Conservation (phyloP, 1,140 invertebrate species). For the Pollicipes pollicipes region DNA sequence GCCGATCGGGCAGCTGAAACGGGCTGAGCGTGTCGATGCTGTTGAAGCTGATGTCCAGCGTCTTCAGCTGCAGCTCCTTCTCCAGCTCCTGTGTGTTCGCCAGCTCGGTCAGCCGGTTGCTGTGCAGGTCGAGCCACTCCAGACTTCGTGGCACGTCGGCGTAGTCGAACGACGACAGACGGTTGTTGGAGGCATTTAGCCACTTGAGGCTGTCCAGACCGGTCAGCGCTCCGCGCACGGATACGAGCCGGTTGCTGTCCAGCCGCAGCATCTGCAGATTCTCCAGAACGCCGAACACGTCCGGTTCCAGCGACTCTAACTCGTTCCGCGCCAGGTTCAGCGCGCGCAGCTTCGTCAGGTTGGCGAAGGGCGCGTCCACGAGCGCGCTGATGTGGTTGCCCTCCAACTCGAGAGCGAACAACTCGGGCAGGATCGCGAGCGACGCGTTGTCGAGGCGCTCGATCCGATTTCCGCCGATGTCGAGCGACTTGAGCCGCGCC, state of each 20-base stretch:
- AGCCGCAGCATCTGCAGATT: conserved; percentile 63
- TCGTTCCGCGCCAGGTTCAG: conserved; percentile 73
- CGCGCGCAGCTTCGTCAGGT: conserved; percentile 59
- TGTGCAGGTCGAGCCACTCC: conserved; percentile 75
- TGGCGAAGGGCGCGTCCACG: conserved; percentile 50
- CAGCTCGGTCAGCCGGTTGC: conserved; percentile 65
- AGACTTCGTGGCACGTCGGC: conserved; percentile 67
- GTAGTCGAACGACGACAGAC: conserved; percentile 73
- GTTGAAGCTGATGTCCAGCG: conserved; percentile 71
- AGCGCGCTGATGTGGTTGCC: conserved; percentile 50
- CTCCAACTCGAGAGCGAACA: conserved; percentile 63
- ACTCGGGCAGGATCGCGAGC: conserved; percentile 60
- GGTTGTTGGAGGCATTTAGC: conserved; percentile 76
- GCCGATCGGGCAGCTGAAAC: conserved; percentile 67
- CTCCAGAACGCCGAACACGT: conserved; percentile 48
- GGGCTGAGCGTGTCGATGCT: conserved; percentile 56
- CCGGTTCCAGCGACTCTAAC: conserved; percentile 58
- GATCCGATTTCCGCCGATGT: conserved; percentile 73
- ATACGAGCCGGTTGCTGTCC: conserved; percentile 66
- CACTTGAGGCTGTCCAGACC: conserved; percentile 58
- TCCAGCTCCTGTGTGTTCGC: conserved; percentile 70
- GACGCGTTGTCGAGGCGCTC: conserved; percentile 56
- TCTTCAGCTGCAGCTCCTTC: conserved; percentile 33
- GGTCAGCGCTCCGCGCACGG: conserved; percentile 68
- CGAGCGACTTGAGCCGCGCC: conserved; percentile 51